phyloP scores from a whole-genome alignment of 2,888 invertebrate species.

The Bombylius major region DNA sequence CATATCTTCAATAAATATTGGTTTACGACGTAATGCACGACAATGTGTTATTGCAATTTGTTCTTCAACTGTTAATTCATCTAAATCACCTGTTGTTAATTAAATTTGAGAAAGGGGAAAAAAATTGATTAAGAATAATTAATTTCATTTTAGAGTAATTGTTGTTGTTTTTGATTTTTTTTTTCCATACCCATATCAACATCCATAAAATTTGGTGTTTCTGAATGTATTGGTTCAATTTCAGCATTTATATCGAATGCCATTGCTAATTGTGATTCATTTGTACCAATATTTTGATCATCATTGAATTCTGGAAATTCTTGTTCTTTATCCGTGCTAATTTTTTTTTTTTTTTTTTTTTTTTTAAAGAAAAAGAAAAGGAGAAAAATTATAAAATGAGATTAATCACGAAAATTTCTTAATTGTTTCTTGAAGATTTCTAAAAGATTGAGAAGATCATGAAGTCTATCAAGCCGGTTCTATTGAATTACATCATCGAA shows the following conservation, averaged over 20 bases:
- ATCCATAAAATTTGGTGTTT: slow-evolving; percentile 28
- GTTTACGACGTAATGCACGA: slow-evolving; percentile 29
- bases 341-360: background rate
- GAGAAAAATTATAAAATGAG: background rate
- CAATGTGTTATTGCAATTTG: slow-evolving; percentile 29
- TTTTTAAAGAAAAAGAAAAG: background rate
- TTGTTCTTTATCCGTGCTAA: background rate
- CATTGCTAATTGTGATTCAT: slow-evolving; percentile 42
- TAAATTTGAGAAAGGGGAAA: no score
- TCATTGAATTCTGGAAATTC: background rate
- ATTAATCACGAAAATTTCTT: background rate
- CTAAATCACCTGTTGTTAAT: slow-evolving; percentile 24
- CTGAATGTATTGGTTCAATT: slow-evolving; percentile 44
- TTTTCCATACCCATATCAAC: slow-evolving; percentile 30
- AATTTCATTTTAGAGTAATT: no score
- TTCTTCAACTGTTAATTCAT: slow-evolving; percentile 35
- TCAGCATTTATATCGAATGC: slow-evolving; percentile 53
- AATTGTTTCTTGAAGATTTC: no score
- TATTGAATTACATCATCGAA: no score
- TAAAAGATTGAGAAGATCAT: no score
- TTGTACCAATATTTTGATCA: slow-evolving; percentile 23
- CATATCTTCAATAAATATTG: slow-evolving; percentile 42
- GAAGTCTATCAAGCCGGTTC: no score
- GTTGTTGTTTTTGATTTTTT: background rate
- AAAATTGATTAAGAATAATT: no score